phyloP scores from a whole-genome alignment of 2,888 invertebrate genomes.

The Nomada fucata region DNA sequence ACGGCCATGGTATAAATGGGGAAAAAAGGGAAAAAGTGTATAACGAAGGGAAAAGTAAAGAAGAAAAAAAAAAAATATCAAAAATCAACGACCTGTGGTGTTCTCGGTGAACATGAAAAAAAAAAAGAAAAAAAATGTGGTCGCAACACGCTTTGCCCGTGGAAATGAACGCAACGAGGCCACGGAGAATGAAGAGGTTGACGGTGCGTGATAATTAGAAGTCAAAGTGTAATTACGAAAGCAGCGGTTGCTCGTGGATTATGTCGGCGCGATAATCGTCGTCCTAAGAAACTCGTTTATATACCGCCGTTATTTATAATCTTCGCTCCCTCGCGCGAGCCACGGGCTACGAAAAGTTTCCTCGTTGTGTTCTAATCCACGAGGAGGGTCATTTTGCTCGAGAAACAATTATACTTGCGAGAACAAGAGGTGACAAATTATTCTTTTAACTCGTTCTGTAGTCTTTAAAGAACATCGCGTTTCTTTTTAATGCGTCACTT shows the following conservation, averaged over 20 bases:
- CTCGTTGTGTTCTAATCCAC: background rate
- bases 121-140: conserved; percentile 9
- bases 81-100: conserved; percentile 8
- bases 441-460: background rate
- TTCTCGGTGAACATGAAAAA: conserved; percentile 9
- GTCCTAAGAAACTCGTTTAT: conserved; percentile 20
- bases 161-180: conserved; percentile 33
- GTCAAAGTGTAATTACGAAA: conserved; percentile 44
- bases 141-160: conserved; percentile 31
- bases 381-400: background rate
- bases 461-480: background rate
- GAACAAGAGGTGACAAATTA: background rate
- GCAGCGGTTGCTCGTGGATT: conserved; percentile 22
- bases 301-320: conserved; percentile 19
- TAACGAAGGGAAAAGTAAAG: background rate
- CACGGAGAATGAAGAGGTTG: conserved; percentile 43
- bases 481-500: too few species aligned
- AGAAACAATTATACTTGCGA: background rate
- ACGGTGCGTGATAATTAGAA: conserved; percentile 41
- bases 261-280: conserved; percentile 8
- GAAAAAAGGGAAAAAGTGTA: background rate
- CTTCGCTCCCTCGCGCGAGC: background rate
- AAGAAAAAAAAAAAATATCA: background rate
- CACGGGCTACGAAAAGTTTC: background rate
- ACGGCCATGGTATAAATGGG: background rate